Evolutionary conservation across 2,113 vertebrate species (phyloP), one percentile per base, ranked within the genome.

Genomic region (Speoplatyrhinus poulsoni): DNA sequence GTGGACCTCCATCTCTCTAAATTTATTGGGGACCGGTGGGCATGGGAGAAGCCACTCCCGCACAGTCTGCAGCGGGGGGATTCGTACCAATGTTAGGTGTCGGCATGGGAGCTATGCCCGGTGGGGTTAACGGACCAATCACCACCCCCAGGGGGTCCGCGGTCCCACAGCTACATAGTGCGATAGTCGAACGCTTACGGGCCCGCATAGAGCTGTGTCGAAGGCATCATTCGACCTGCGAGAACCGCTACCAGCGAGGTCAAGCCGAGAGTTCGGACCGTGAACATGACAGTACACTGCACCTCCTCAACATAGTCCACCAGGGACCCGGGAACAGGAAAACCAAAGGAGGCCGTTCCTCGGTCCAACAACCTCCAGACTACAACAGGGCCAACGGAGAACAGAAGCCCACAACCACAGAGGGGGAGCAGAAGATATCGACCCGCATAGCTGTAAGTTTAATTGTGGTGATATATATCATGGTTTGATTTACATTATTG

Each of bases 151-250:
- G 94, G 46, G 93, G 93, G 70, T 89, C 94, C 1, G 92, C 92
- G 60, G 91, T 94, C 57, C 95, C 95, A 11, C 93, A 94, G 78
- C 92, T 95, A 73, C 96, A 97, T 92, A 96, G 93, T 79, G 96
- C 96, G 70, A 97, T 98, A 33, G 96, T 98, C 86, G 96, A 98
- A 88, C 94, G 96, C 65, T 80, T 98, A 56, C 93, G 96, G 73
- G 96, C 96, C 76, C 95, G 96, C 54, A 96, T 98, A 16, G 96
- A 96, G 80, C 88, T 95, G 59, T 98, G 95, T 89, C 92, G 96
- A 77, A 91, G 95, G 79, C 96, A 98, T 86, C 96, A 98, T 92
- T 93, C 95, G 76, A 96, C 93, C 90, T 98, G 96, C 59, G 95
- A 96, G 88, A 95, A 91, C 75, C 95, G 96, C 83, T 97, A 98